These are phyloP conservation scores for Amyelois transitella DNA, from an alignment of 1,140 invertebrate genomes.

Conservation along the genomic window DNA sequence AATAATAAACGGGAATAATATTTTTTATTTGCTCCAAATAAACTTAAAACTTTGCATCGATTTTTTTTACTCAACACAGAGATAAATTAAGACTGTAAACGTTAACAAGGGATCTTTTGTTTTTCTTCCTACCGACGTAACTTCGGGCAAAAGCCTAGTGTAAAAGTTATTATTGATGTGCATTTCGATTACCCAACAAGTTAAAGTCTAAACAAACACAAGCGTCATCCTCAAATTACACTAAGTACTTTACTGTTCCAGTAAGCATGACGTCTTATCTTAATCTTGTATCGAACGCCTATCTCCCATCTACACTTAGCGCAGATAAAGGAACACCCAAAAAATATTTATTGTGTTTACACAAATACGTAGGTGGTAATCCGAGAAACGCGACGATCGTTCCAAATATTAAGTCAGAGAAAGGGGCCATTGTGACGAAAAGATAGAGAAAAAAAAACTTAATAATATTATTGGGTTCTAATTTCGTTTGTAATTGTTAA, in stretches of 20 bases:
- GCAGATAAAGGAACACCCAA: slow-evolving; percentile 38
- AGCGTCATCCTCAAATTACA: slow-evolving; percentile 19
- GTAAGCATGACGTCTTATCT: slow-evolving; percentile 21
- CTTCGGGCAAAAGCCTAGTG: too few relatives aligned
- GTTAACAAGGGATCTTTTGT: too few relatives aligned
- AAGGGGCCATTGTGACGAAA: slow-evolving; percentile 28
- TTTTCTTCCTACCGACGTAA: too few relatives aligned
- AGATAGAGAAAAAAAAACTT: slow-evolving; percentile 31
- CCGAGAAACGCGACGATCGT: slow-evolving; percentile 38
- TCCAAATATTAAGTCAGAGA: slow-evolving; percentile 46
- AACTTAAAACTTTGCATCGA: too few relatives aligned
- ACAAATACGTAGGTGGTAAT: slow-evolving; percentile 68
- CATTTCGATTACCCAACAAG: too few relatives aligned
- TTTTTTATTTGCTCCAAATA: too few relatives aligned
- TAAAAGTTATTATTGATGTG: too few relatives aligned
- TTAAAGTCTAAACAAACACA: too few relatives aligned
- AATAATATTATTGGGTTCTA: slow-evolving; percentile 71
- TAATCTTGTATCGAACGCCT: slow-evolving; percentile 25
- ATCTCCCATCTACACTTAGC: slow-evolving; percentile 38
- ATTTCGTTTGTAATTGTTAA: slow-evolving; percentile 64
- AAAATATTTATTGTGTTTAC: slow-evolving; percentile 70
- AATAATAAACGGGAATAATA: too few relatives aligned
- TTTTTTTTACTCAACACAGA: too few relatives aligned
- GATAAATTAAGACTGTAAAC: too few relatives aligned
- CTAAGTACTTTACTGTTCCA: slow-evolving; percentile 9